Evolutionary conservation across 2,888 invertebrate genomes (phyloP).

Genomic region (Oithona nana): DNA sequence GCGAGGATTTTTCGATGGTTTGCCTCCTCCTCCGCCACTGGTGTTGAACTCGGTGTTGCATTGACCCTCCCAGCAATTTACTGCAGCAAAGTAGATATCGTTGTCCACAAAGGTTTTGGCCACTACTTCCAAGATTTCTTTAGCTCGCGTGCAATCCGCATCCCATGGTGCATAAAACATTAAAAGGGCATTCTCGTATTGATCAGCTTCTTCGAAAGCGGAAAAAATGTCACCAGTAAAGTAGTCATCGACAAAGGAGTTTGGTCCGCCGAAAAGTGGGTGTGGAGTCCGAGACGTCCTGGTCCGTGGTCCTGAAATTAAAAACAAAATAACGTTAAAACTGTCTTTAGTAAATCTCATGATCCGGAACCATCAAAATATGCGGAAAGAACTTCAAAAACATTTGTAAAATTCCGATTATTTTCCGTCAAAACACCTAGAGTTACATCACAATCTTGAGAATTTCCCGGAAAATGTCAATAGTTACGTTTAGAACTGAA

Average conservation of each 20-base stretch:
- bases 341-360: too few species aligned
- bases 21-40: not conserved
- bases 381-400: not conserved
- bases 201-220: not conserved
- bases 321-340: too few species aligned
- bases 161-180: constrained; percentile 6
- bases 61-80: not conserved
- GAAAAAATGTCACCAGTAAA: not conserved
- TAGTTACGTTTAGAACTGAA: too few species aligned
- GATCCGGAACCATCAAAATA: too few species aligned
- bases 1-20: not conserved
- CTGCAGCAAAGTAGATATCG: not conserved
- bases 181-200: not conserved
- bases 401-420: too few species aligned
- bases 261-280: not conserved
- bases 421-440: too few species aligned
- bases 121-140: not conserved
- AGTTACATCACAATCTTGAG: too few species aligned
- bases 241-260: not conserved
- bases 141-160: not conserved
- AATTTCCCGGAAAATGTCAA: too few species aligned
- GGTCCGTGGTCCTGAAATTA: not conserved
- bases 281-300: not conserved
- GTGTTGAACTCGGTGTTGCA: not conserved
- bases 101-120: not conserved